Percentiles rank a stretch among this genome's conserved stretches.
Evolutionary conservation across 2,113 vertebrate species (phyloP).

Genomic region (Psammodynastes pulverulentus): DNA sequence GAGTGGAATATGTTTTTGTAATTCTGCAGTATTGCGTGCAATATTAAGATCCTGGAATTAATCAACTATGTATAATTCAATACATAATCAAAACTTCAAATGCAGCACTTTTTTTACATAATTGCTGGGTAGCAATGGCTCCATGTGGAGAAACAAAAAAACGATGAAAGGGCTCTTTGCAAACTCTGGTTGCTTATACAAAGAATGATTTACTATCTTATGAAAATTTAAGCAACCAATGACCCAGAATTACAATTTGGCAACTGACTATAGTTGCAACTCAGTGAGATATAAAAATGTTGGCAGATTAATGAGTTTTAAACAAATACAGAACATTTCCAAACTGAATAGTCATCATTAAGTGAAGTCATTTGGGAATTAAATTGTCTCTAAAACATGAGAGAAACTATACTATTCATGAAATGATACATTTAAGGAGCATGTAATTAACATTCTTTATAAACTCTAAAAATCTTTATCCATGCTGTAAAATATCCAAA

Average conservation of each 20-base stretch:
- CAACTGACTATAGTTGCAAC: constrained; percentile 26
- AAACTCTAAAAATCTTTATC: not conserved
- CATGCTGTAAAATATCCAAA: not conserved
- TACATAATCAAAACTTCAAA: not conserved
- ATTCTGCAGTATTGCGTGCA: not conserved
- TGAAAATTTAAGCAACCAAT: constrained; percentile 22
- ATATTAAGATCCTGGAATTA: not conserved
- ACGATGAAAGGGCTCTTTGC: not conserved
- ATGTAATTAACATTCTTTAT: not conserved
- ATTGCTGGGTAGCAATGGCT: not conserved
- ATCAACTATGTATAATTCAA: not conserved
- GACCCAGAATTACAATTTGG: constrained; percentile 43
- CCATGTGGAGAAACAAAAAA: constrained; percentile 15
- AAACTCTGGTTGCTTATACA: not conserved
- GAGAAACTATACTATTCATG: not conserved
- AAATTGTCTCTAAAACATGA: not conserved
- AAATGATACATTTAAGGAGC: not conserved
- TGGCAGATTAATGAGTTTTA: constrained; percentile 24
- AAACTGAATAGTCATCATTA: not conserved
- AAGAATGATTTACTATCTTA: constrained; percentile 26
- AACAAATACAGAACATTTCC: constrained; percentile 7
- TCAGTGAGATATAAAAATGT: constrained; percentile 38
- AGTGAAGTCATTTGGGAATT: not conserved
- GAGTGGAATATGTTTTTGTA: not conserved
- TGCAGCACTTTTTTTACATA: constrained; percentile 15